Conservation (phyloP, 2,113 vertebrate genomes). For the Equus quagga region DNA sequence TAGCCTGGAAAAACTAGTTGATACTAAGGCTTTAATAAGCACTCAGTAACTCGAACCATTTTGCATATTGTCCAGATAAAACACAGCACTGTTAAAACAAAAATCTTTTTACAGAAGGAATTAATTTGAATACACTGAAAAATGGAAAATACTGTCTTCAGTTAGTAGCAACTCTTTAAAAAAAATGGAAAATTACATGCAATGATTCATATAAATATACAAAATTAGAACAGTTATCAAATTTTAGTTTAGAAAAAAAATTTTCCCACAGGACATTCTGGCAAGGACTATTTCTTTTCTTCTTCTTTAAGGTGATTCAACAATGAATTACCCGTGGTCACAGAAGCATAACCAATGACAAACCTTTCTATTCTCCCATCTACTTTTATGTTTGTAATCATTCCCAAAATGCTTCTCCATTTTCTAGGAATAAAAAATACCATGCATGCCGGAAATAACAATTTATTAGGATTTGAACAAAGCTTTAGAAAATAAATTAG, state of each 20-base stretch:
- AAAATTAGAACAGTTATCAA: neutral
- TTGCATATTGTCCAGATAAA: neutral
- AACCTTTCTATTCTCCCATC: neutral
- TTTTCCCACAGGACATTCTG: neutral
- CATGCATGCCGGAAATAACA: neutral
- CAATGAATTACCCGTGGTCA: neutral
- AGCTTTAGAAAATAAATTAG: slow-evolving; percentile 57
- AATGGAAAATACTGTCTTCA: neutral
- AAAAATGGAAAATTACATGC: neutral
- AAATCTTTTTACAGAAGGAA: neutral
- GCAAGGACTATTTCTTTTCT: neutral
- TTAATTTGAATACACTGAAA: neutral
- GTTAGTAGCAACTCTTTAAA: neutral
- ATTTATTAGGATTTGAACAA: neutral
- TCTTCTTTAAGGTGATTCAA: neutral
- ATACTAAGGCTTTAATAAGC: neutral
- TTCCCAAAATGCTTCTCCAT: neutral
- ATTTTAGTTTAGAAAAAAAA: neutral
- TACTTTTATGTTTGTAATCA: neutral
- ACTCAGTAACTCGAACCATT: neutral
- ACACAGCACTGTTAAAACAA: neutral
- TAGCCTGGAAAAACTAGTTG: slow-evolving; percentile 4
- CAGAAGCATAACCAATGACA: neutral
- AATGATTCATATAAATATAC: neutral
- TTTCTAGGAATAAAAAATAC: neutral